phyloP scores from a whole-genome alignment of 2,113 vertebrate species.

The Spilogale gracilis region DNA sequence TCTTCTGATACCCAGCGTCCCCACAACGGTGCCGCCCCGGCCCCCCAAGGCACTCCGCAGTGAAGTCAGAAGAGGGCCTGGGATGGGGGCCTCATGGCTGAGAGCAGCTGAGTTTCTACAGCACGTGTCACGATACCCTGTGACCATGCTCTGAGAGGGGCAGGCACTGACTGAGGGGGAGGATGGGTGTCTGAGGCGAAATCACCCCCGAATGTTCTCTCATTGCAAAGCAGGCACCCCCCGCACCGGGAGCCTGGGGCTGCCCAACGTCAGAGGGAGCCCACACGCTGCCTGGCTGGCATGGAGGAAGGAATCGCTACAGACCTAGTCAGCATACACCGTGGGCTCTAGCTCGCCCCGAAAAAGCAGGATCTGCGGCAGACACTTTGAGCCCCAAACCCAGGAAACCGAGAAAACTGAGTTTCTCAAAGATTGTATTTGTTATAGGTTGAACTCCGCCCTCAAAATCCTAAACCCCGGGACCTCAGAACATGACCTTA shows the following conservation, averaged over 20 bases:
- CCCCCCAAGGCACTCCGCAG: accelerated
- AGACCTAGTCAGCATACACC: accelerated
- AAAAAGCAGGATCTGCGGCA: not conserved
- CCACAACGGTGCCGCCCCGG: too few species aligned
- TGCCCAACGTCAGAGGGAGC: not conserved
- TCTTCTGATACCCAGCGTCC: accelerated
- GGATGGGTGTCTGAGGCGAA: not conserved
- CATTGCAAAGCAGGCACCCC: not conserved
- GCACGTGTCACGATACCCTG: accelerated
- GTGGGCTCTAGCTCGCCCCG: accelerated
- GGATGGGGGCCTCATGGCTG: accelerated
- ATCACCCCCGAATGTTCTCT: not conserved
- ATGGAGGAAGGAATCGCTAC: accelerated
- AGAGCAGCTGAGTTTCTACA: not conserved
- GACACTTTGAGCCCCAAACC: not conserved
- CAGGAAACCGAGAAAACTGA: accelerated
- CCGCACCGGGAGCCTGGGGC: not conserved
- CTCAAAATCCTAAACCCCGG: not conserved
- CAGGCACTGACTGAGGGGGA: not conserved
- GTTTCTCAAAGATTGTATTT: too few species aligned
- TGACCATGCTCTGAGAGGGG: not conserved
- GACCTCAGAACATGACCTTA: accelerated
- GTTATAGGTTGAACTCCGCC: not conserved
- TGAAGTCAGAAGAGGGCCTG: not conserved
- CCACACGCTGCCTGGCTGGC: accelerated